Evolutionary conservation across 2,888 invertebrate species (phyloP).

Genomic region (Ceratothoa steindachneri): DNA sequence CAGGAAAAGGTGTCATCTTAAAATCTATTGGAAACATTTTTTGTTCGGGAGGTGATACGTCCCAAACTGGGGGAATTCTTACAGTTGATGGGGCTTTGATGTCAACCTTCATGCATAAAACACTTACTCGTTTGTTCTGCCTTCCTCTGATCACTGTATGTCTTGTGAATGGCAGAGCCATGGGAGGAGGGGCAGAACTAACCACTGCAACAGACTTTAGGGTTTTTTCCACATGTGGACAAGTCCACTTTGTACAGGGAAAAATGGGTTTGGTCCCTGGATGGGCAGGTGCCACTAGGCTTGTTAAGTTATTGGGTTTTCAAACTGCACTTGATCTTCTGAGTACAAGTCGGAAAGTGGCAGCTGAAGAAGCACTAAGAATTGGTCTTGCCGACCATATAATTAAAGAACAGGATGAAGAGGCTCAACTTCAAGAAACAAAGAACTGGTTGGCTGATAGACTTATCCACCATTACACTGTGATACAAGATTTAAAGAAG

Average conservation of each 20-base stretch:
- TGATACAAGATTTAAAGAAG: constrained; percentile 52
- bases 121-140: constrained; percentile 53
- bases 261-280: constrained; percentile 57
- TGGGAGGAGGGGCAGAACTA: constrained; percentile 60
- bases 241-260: constrained; percentile 56
- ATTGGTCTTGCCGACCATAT: constrained; percentile 54
- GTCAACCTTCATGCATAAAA: constrained; percentile 56
- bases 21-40: constrained; percentile 56
- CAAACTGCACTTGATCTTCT: constrained; percentile 55
- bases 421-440: constrained; percentile 50
- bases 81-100: constrained; percentile 54
- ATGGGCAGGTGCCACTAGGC: constrained; percentile 57
- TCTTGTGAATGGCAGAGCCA: constrained; percentile 56
- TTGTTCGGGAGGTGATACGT: constrained; percentile 59
- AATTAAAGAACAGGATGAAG: constrained; percentile 50
- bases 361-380: constrained; percentile 52
- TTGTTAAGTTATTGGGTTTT: constrained; percentile 54
- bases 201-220: constrained; percentile 57
- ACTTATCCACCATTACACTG: constrained; percentile 49
- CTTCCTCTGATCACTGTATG: constrained; percentile 57
- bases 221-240: constrained; percentile 53
- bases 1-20: constrained; percentile 56
- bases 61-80: constrained; percentile 52
- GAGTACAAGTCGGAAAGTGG: constrained; percentile 51
- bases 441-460: constrained; percentile 52